A percentile compares a stretch with the other conserved stretches of the same genome.
Evolutionary conservation across 2,888 invertebrate genomes (phyloP).

Genomic region (Crepidodera aurea): DNA sequence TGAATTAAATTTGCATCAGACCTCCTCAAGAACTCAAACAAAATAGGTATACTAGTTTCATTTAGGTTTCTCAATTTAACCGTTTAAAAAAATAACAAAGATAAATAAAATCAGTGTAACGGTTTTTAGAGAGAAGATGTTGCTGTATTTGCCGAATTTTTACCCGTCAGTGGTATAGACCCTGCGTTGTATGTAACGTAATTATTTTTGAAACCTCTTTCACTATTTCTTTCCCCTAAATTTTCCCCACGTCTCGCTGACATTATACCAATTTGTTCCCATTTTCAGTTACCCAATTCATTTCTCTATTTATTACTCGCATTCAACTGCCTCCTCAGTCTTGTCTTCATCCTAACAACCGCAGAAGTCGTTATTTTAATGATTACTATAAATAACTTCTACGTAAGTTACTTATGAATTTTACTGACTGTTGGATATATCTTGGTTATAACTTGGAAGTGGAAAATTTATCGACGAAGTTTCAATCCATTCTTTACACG

Average conservation of each 20-base stretch:
- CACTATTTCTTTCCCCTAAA: constrained; percentile 36
- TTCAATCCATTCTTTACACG: background rate
- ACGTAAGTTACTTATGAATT: constrained; percentile 26
- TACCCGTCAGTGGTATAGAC: no score
- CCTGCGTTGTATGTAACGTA: no score
- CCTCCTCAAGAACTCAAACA: no score
- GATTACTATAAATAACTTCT: constrained; percentile 48
- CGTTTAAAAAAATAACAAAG: no score
- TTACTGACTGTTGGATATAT: background rate
- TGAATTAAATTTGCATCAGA: no score
- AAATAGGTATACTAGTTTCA: no score
- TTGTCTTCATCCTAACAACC: constrained; percentile 40
- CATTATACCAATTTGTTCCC: constrained; percentile 53
- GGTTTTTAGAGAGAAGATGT: no score
- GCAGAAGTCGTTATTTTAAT: constrained; percentile 45
- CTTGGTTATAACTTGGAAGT: constrained; percentile 7
- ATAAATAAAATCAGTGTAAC: no score
- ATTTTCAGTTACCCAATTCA: constrained; percentile 52
- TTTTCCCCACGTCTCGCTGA: constrained; percentile 49
- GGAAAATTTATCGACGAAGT: constrained; percentile 22
- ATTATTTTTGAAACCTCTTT: constrained; percentile 8
- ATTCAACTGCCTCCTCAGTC: constrained; percentile 40
- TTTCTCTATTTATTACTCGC: constrained; percentile 50
- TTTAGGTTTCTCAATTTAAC: no score
- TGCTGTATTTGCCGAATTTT: no score